Evolutionary conservation across 2,888 invertebrate species (phyloP), one percentile per base, ranked within the genome.

Genomic region (Heliothis peltigera): DNA sequence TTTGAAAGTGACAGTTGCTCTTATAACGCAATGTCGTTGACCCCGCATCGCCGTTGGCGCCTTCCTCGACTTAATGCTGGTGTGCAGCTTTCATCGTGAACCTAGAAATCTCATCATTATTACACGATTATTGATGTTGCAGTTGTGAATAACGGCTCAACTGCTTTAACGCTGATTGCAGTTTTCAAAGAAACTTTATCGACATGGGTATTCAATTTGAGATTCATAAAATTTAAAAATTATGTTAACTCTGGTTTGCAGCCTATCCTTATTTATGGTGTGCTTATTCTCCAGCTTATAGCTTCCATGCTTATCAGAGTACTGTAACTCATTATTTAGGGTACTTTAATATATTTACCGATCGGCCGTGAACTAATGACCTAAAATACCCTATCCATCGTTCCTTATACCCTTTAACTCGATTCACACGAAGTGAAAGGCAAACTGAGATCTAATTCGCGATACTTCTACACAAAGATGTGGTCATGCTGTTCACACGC

Each of bases 1-100:
- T 94, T 93, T 94, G 91, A 93, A 94, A 93, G 93, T 92, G 93
- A 94, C 92, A 93, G 93, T 91, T 87, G 87, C 89, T 91, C 86
- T 87, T 74, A 83, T 84, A 87, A 83, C 83, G 84, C 76, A 76
- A 83, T 83, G 92, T 90, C 94, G 86, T 86, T 90, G 93, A 93
- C 90, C 93, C 84, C 86, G 71, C 83, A 61, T 66, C 81, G 76
- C 81, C 72, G 80, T 77, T 80, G 77, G 82, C 87, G 88, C 85
- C 87, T 87, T 85, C 87, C 84, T 86, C 77, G 72, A 79, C 79
- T 82, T 74, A 74, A 80, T 80, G 78, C 74, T 80, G 75, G 79
- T 86, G 74, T 83, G 77, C 84, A 86, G 87, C 90, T 92, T 91
- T 92, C 92, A 88, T 91, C 86, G 83, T 82, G 83, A 86, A 86